phyloP scores from a whole-genome alignment of 1,140 invertebrate species.

The Carposina sasakii region DNA sequence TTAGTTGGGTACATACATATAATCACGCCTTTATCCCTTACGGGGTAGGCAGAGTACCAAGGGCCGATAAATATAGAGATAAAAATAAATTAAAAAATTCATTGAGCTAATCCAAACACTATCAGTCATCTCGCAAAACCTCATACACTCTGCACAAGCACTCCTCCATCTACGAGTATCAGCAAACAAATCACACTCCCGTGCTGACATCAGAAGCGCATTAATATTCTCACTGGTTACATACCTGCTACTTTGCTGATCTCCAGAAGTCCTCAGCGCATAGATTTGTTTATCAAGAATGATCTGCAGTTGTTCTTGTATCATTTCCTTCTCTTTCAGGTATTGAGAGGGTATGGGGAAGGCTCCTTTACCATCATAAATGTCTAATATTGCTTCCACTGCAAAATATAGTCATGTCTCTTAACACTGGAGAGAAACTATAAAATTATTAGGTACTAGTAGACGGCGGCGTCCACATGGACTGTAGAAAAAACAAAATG shows the following conservation, averaged over 20 bases:
- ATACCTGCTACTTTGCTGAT: slow-evolving; percentile 10
- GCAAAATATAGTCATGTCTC: slow-evolving; percentile 19
- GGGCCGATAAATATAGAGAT: too few relatives aligned
- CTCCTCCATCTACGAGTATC: neutral
- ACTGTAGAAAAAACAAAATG: too few relatives aligned
- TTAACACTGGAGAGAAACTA: neutral
- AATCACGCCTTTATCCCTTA: too few relatives aligned
- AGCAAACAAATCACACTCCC: neutral
- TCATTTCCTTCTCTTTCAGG: slow-evolving; percentile 48
- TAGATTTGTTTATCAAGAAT: slow-evolving; percentile 59
- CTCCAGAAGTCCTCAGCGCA: slow-evolving; percentile 10
- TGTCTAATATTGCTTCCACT: slow-evolving; percentile 72
- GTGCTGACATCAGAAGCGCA: neutral
- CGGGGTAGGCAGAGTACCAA: too few relatives aligned
- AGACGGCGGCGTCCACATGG: too few relatives aligned
- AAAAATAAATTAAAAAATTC: neutral
- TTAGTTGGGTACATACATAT: too few relatives aligned
- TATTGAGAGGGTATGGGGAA: slow-evolving; percentile 66
- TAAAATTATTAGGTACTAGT: neutral
- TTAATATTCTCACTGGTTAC: neutral
- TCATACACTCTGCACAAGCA: neutral
- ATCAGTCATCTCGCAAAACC: neutral
- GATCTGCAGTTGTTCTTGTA: slow-evolving; percentile 73
- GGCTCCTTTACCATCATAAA: slow-evolving; percentile 43
- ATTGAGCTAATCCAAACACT: neutral